phyloP scores from a whole-genome alignment of 2,888 invertebrate genomes.

The Pandemis cinnamomeana region DNA sequence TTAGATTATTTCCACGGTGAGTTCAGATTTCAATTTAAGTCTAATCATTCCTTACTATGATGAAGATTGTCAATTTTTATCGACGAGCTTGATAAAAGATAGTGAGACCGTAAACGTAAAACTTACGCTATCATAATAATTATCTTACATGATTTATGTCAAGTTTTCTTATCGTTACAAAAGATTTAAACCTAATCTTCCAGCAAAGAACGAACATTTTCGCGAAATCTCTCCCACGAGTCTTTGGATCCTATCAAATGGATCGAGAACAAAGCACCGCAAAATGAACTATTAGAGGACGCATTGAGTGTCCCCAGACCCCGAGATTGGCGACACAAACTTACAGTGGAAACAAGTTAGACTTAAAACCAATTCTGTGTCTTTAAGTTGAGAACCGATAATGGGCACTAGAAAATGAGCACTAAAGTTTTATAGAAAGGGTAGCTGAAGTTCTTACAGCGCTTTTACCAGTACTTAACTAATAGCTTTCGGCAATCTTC shows the following conservation, averaged over 20 bases:
- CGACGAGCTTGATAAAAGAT: no score
- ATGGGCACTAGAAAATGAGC: not conserved
- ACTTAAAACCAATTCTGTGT: conserved; percentile 7
- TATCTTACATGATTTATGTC: not conserved
- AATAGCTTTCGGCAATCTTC: not conserved
- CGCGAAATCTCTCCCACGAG: conserved; percentile 13
- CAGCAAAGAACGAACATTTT: not conserved
- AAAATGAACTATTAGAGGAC: conserved; percentile 33
- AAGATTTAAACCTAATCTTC: conserved; percentile 4
- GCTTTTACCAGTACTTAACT: not conserved
- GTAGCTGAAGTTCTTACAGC: not conserved
- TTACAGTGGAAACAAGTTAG: conserved; percentile 9
- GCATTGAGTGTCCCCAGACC: conserved; percentile 23
- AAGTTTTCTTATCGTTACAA: not conserved
- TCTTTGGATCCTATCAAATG: conserved; percentile 19
- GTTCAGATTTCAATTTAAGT: no score
- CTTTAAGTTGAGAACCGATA: not conserved
- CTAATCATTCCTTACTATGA: no score
- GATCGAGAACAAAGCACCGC: conserved; percentile 36
- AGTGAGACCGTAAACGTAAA: no score
- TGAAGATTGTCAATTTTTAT: no score
- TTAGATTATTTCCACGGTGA: no score
- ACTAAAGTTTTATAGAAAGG: not conserved
- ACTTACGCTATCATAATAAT: no score
- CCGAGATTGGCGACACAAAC: conserved; percentile 6